These are phyloP conservation scores for Eriocheir sinensis DNA, from an alignment of 1,140 invertebrate genomes.

Conservation along the genomic window DNA sequence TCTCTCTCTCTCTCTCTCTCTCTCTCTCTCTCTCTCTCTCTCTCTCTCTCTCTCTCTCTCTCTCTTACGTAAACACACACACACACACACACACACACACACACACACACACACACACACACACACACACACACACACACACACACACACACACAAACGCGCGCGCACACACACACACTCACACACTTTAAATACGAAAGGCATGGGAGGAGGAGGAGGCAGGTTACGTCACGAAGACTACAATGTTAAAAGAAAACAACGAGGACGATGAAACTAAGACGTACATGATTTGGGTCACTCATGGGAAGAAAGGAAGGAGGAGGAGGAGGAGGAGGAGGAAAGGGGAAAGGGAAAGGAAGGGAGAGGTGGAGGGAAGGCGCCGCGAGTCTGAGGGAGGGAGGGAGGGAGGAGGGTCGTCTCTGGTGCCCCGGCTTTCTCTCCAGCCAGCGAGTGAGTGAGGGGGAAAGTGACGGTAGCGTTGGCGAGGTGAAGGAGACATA, in stretches of 20 bases:
- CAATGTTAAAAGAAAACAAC: too few species aligned
- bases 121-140: too few species aligned
- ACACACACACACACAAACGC: too few species aligned
- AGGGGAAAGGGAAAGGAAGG: not conserved
- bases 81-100: not conserved
- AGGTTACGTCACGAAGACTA: too few species aligned
- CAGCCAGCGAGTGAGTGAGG: not conserved
- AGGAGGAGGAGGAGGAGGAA: not conserved
- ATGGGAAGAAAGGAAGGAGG: not conserved
- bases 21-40: constrained; percentile 27
- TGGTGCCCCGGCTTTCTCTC: constrained; percentile 1
- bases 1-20: constrained; percentile 43
- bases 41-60: not conserved
- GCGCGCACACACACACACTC: too few species aligned
- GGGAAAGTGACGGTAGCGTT: not conserved
- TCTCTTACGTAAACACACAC: not conserved
- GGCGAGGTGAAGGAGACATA: not conserved
- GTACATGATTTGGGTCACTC: not conserved
- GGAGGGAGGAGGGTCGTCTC: not conserved
- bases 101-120: not conserved
- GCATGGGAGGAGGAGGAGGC: too few species aligned
- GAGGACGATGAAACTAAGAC: not conserved
- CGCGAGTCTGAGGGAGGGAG: not conserved
- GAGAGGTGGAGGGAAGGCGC: not conserved
- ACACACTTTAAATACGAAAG: too few species aligned